Conservation (phyloP, 2,113 vertebrate species). For the Ptilonorhynchus violaceus region DNA sequence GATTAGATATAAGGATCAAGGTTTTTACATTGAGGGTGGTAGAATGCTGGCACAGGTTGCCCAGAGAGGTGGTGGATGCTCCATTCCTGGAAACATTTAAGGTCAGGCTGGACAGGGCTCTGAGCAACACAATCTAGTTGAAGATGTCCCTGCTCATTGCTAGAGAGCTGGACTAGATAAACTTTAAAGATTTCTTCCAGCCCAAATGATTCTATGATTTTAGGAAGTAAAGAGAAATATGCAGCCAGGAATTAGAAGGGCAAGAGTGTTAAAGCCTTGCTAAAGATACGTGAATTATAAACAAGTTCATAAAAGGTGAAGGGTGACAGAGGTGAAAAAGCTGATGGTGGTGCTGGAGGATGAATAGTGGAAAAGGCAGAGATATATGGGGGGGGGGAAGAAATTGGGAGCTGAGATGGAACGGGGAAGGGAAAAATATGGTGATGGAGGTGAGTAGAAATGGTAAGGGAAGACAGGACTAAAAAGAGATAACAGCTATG, state of each 20-base stretch:
- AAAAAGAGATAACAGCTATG: not conserved
- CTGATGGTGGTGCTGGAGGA: not conserved
- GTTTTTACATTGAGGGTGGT: not conserved
- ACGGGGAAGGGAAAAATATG: not conserved
- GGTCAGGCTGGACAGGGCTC: not conserved
- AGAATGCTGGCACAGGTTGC: not conserved
- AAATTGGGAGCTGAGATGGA: not conserved
- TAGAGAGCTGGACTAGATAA: not conserved
- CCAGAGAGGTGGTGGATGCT: not conserved
- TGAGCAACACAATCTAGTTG: not conserved
- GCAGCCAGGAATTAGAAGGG: not conserved
- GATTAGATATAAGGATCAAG: not conserved
- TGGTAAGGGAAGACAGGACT: not conserved
- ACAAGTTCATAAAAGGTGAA: not conserved
- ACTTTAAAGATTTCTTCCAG: not conserved
- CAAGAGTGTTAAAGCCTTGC: not conserved
- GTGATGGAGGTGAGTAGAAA: not conserved
- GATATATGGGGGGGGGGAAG: not conserved
- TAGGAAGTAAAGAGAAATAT: not conserved
- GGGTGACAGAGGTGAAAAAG: not conserved
- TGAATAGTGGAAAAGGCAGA: not conserved
- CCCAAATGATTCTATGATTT: not conserved
- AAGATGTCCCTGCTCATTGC: not conserved
- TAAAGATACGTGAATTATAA: not conserved
- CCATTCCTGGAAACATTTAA: not conserved